phyloP scores from a whole-genome alignment of 2,113 vertebrate genomes.

The Machaerirhynchus nigripectus region DNA sequence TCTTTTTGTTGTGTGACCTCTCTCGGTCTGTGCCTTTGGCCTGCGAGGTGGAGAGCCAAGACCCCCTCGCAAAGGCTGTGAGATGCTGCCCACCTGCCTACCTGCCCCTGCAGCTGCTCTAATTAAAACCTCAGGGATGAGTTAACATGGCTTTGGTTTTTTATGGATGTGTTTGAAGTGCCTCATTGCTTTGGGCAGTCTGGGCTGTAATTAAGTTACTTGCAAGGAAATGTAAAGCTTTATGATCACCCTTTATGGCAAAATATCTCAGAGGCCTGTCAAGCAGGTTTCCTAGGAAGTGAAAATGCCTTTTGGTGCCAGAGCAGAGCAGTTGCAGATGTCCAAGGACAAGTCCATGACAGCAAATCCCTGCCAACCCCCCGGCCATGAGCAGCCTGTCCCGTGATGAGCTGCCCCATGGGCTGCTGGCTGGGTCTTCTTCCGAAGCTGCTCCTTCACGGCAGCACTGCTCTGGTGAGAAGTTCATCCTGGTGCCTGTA shows the following conservation, averaged over 20 bases:
- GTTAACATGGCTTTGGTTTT: background rate
- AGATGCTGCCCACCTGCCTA: background rate
- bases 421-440: background rate
- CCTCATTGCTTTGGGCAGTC: background rate
- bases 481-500: background rate
- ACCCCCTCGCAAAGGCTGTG: background rate
- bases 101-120: background rate
- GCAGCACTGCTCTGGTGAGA: background rate
- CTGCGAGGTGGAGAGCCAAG: background rate
- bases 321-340: background rate
- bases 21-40: background rate
- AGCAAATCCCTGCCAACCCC: background rate
- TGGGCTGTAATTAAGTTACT: background rate
- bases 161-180: background rate
- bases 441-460: background rate
- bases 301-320: background rate
- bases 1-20: background rate
- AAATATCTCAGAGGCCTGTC: background rate
- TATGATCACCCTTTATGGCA: background rate
- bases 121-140: background rate
- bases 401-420: accelerated
- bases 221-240: background rate
- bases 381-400: background rate
- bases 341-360: background rate
- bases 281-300: background rate